A percentile compares a stretch with the other conserved stretches of the same genome.
Conservation (phyloP, 2,888 invertebrate species). For the Gibbula magus region DNA sequence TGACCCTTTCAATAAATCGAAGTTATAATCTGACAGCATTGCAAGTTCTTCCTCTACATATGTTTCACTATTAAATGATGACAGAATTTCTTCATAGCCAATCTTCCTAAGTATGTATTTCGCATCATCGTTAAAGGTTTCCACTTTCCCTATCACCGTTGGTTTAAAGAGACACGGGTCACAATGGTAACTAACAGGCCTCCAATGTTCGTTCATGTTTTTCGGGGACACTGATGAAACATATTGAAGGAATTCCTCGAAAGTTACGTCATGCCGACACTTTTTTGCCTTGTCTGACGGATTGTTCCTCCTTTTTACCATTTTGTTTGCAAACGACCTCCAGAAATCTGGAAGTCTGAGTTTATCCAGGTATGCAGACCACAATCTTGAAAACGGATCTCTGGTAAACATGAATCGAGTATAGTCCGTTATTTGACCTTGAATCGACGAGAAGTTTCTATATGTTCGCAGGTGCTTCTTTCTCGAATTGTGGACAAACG, state of each 20-base stretch:
- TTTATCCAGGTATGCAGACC: conserved; percentile 43
- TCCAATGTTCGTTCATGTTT: conserved; percentile 40
- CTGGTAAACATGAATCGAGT: conserved; percentile 36
- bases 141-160: conserved; percentile 40
- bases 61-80: neutral
- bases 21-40: neutral
- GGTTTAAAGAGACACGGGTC: conserved; percentile 37
- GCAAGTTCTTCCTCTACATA: neutral
- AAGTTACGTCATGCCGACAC: conserved; percentile 30
- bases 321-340: neutral
- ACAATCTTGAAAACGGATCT: conserved; percentile 40
- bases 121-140: conserved; percentile 35
- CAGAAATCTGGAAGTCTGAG: conserved; percentile 42
- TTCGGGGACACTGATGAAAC: neutral
- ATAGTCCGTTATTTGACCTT: neutral
- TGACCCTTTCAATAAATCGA: neutral
- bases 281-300: neutral
- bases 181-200: conserved; percentile 33
- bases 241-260: conserved; percentile 29
- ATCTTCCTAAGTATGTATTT: conserved; percentile 9
- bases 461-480: neutral
- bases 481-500: neutral
- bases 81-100: neutral
- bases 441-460: neutral
- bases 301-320: neutral